Base-by-base conservation (phyloP, 2,888 invertebrate species). In the Hemicrepidius hirtus region DNA sequence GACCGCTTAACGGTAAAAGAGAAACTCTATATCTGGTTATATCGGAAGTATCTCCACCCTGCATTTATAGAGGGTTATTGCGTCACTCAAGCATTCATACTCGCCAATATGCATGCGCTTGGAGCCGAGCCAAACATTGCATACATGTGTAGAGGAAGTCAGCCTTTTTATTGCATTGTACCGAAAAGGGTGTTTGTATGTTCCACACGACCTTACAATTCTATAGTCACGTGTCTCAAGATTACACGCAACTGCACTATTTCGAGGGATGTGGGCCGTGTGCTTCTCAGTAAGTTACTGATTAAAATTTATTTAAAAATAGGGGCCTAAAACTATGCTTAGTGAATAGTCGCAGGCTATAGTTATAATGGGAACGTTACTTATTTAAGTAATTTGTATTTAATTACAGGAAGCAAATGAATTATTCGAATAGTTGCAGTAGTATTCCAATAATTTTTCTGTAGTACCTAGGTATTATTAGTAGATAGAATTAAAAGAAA, bases 1-100 rank as follows among this genome's bases (percentile, higher is more conserved):
- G 0, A 13, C 40, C n/a, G n/a, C 13, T 46, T 46, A 46, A 18
- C 20, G 16, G 20, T 46, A 46, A 46, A 18, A 20, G 46, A 49
- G n/a, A 53, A 53, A 28, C 3, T 28, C 53, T 13, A 53, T 68
- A 60, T 55, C n/a, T 28, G 32, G 41, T 16, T 64, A 68, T 46
- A 73, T 59, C 66, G 68, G 62, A 71, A 71, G 62, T 21, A 60
- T 59, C 64, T 62, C 74, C 64, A 53, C 73, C 60, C 69, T 66
- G 49, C 60, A 55, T 49, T 46, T 62, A 64, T 70, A 62, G 49
- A 67, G 74, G 70, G 70, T 71, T 74, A 74, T 74, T 71, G 67
- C 78, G 79, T 78, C 81, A 78, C 78, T 81, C 78, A 32, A 67
- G 73, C 77, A 78, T 78, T 78, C 75, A 75, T 73, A 74, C 75